These are phyloP conservation scores for Hylomyscus alleni DNA, from an alignment of 2,797 vertebrate species.

Conservation along the genomic window DNA sequence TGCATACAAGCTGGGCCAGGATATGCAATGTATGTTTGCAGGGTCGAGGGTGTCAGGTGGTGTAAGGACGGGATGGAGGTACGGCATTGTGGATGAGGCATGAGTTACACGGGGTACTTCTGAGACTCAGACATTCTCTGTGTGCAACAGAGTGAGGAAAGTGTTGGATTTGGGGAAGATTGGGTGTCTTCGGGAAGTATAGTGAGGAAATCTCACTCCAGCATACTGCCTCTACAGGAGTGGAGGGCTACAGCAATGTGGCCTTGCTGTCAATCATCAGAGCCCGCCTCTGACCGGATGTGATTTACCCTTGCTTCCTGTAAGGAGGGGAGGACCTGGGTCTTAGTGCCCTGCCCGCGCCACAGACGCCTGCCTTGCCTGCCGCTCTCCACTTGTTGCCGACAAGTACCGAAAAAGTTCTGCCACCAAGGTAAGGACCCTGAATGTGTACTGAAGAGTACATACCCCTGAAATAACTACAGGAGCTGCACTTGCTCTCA, in stretches of 20 bases:
- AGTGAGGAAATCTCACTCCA: background rate
- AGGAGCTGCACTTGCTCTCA: background rate
- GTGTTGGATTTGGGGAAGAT: too few relatives aligned
- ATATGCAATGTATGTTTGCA: too few relatives aligned
- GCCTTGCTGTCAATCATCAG: background rate
- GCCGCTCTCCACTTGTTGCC: background rate
- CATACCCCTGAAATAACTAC: background rate
- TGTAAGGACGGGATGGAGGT: background rate
- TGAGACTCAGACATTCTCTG: background rate
- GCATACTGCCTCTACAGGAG: background rate
- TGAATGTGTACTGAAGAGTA: background rate
- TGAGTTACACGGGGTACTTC: background rate
- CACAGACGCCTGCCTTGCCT: accelerated
- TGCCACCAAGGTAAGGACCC: background rate
- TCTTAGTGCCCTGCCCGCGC: background rate
- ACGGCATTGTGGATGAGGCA: too few relatives aligned
- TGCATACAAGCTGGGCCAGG: background rate
- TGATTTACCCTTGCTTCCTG: background rate
- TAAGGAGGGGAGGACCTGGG: background rate
- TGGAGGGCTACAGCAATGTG: too few relatives aligned
- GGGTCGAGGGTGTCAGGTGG: too few relatives aligned
- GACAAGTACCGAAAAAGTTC: background rate
- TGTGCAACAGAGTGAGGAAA: background rate
- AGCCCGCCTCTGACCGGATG: background rate
- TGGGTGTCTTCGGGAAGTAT: background rate